These are phyloP conservation scores for Lacerta viridis DNA, from an alignment of 2,797 vertebrate genomes.

Conservation along the genomic window DNA sequence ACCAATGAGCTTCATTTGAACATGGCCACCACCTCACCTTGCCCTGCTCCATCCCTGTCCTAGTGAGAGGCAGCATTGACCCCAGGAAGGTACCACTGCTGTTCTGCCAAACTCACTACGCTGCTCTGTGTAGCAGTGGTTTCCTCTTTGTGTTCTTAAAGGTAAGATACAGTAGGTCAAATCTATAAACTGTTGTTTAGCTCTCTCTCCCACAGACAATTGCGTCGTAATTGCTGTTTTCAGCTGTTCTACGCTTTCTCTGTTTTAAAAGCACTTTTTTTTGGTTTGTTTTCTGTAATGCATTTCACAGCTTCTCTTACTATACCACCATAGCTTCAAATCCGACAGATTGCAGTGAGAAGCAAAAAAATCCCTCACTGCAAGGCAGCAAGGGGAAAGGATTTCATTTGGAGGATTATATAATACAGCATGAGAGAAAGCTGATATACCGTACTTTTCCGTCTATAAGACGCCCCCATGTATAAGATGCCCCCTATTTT, in stretches of 20 bases:
- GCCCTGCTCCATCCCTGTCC: no score
- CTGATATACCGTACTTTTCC: no score
- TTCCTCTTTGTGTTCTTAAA: neutral
- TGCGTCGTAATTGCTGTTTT: slow-evolving; percentile 54
- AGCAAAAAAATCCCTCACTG: slow-evolving; percentile 50
- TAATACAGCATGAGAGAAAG: slow-evolving; percentile 11
- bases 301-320: slow-evolving; percentile 35
- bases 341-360: slow-evolving; percentile 57
- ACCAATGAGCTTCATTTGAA: no score
- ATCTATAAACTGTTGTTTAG: slow-evolving; percentile 49
- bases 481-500: no score
- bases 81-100: no score
- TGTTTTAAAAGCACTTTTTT: slow-evolving; percentile 52
- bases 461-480: no score
- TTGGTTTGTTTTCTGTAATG: slow-evolving; percentile 23
- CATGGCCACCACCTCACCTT: no score
- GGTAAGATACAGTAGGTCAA: neutral
- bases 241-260: slow-evolving; percentile 49
- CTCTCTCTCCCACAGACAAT: slow-evolving; percentile 47
- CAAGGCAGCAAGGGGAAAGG: slow-evolving; percentile 34
- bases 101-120: no score
- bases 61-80: no score
- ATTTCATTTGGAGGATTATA: neutral
- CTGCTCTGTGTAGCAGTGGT: slow-evolving; percentile 2
- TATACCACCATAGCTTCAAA: slow-evolving; percentile 57